Evolutionary conservation across 2,888 invertebrate genomes (phyloP).

Genomic region (Schizaphis graminum): DNA sequence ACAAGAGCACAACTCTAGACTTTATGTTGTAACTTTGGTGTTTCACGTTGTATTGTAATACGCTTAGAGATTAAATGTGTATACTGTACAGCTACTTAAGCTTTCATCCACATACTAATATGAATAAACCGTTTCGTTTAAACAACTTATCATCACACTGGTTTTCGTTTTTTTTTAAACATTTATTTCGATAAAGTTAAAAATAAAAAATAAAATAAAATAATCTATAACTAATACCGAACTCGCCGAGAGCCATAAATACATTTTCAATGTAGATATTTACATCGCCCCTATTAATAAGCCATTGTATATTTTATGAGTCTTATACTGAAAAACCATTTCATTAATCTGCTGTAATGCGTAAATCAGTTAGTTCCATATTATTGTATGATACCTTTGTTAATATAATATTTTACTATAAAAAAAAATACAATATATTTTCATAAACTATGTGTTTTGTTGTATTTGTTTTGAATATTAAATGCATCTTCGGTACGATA

Average conservation of each 20-base stretch:
- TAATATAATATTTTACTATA: not conserved
- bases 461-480: not conserved
- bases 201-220: no score
- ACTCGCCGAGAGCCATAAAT: not conserved
- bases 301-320: not conserved
- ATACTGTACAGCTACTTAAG: not conserved
- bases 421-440: not conserved
- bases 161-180: not conserved
- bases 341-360: not conserved
- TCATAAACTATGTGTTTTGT: not conserved
- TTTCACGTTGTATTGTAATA: not conserved
- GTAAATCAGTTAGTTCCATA: not conserved
- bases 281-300: not conserved
- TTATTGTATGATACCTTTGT: not conserved
- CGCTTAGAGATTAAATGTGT: not conserved
- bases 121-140: not conserved
- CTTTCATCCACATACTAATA: not conserved
- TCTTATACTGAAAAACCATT: not conserved
- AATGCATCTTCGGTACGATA: not conserved
- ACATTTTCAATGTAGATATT: not conserved
- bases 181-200: not conserved
- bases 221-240: not conserved
- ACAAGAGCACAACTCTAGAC: slow-evolving; percentile 38
- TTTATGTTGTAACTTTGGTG: not conserved
- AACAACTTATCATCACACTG: not conserved